Evolutionary conservation across 2,797 vertebrate genomes (phyloP).

Genomic region (Halcyon smyrnensis): DNA sequence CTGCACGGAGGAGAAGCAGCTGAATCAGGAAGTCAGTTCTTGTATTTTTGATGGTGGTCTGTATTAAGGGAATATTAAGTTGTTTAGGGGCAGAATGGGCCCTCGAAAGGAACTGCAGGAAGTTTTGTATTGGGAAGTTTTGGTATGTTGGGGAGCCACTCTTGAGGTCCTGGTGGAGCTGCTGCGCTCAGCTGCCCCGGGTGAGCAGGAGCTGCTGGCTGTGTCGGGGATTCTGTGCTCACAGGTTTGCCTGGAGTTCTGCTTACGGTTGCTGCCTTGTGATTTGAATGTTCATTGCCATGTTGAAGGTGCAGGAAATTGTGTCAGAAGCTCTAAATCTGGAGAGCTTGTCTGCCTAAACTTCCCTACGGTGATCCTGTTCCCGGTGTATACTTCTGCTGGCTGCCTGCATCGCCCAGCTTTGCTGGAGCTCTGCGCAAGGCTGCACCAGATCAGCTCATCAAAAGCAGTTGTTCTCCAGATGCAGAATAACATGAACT

Average conservation of each 20-base stretch:
- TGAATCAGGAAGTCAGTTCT: neutral
- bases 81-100: neutral
- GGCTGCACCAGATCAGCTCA: neutral
- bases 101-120: neutral
- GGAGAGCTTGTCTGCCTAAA: neutral
- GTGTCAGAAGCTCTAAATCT: neutral
- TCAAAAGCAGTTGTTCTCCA: neutral
- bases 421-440: neutral
- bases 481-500: neutral
- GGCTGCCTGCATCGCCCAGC: neutral
- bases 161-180: neutral
- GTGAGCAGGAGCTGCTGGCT: neutral
- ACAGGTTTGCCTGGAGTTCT: rapidly evolving
- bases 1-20: neutral
- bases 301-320: neutral
- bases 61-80: neutral
- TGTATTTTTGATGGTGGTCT: neutral
- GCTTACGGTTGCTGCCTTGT: rapidly evolving
- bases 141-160: neutral
- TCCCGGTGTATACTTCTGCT: neutral
- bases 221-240: neutral
- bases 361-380: neutral
- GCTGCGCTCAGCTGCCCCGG: rapidly evolving
- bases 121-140: neutral
- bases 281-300: neutral